Evolutionary conservation across 2,797 vertebrate genomes (phyloP), one percentile per base, ranked within the genome.

Genomic region (Nyctalus aviator): DNA sequence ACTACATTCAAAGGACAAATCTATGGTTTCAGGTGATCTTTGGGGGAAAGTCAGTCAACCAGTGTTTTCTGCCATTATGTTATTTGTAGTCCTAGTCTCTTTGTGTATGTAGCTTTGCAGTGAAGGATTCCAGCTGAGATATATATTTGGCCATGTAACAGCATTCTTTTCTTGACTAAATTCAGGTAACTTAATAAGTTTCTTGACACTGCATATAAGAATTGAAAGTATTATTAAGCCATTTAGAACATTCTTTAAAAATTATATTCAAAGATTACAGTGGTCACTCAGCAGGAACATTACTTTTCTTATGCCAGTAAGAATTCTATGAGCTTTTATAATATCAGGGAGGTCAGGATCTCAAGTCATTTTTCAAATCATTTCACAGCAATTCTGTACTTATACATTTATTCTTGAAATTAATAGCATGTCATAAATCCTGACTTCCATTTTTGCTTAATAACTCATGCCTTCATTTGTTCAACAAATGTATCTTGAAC

Each of bases 371-470:
- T 90, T 93, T 95, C 82, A 95, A 90, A 44, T 69, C 88, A 87
- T 96, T 95, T 96, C 94, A 96, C 77, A 93, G 25, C 87, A 93
- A 92, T 89, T 95, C 50, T 50, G 88, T 77, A 77, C 25, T 27
- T 84, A 66, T 87, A 84, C 17, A 79, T 90, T 94, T 94, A 91
- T 84, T 92, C 55, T 91, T 94, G 37, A 96, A 96, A 85, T 91
- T 95, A 94, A 92, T 90, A 91, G 78, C 37, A 82, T 88, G 57
- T 72, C 88, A 78, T 88, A 94, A 96, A 94, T 89, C 18, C 7
- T 91, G 77, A 73, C 32, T 57, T 96, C 69, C 10, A 73, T 46
- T 90, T 96, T 94, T 94, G 73, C 23, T 91, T 92, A 95, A 62
- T 73, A 96, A 86, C 27, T 41, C 53, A 82, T 89, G 3, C 71